Base-by-base conservation (phyloP, 2,888 invertebrate species). In the Cryptus viduatorius region DNA sequence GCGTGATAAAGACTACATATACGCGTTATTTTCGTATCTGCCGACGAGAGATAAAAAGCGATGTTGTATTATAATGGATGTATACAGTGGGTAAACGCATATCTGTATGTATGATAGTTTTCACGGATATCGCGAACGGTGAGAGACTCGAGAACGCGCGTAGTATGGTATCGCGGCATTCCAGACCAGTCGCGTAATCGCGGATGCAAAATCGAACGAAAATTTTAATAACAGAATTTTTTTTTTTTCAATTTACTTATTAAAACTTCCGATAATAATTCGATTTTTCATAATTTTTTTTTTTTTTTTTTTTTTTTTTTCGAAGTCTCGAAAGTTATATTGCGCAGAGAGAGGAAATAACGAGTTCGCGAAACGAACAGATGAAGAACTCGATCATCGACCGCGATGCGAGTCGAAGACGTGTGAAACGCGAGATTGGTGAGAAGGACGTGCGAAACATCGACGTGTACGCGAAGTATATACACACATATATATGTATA, bases 351-450 rank as follows among this genome's bases (percentile, higher is more conserved):
- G 16, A 19, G 48, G 50, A 64, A 19, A 42, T 16, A 69, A 69
- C 79, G 73, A 81, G 77, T 68, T 81, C 68, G 78, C 56, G 53
- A 75, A 73, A 69, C 64, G 61, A 68, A 82, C 61, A 37, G 75
- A 83, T 79, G 77, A 84, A 67, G 56, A 79, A 79, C 80, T 86
- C 82, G 84, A 80, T 84, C 82, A 86, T 84, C 82, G 82, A 80
- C 80, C 84, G 82, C 84, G 71, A 71, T 50, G 16, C 37, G 37
- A 65, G 53, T 69, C 44, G 44, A 24, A 61, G 46, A 79, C 79
- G 72, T 79, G 82, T 86, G 86, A 86, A 84, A 86, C 84, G 86
- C 76, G 84, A 86, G 84, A 84, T 84, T 84, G 82, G 84, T 86
- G 84, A 86, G 84, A 86, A 86, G 84, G 84, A 85, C 79, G 76